Percentiles rank a stretch among this genome's conserved stretches.
Conservation (phyloP, 2,888 invertebrate species). For the Dasysyrphus tricinctus region DNA sequence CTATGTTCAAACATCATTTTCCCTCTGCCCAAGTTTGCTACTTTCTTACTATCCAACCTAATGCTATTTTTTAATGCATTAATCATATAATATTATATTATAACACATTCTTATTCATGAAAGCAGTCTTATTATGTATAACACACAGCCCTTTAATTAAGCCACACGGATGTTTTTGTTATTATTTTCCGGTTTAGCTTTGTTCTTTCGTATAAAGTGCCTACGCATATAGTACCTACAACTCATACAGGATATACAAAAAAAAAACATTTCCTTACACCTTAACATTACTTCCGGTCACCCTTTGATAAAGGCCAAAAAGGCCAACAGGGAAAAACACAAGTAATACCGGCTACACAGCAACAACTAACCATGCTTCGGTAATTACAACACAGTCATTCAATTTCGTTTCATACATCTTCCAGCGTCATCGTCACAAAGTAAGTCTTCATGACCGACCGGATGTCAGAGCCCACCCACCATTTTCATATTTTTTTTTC, state of each 20-base stretch:
- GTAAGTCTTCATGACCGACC: slow-evolving; percentile 10
- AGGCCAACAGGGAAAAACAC: not conserved
- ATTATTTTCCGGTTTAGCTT: not conserved
- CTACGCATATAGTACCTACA: not conserved
- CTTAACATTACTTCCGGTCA: slow-evolving; percentile 22
- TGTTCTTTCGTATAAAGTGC: not conserved
- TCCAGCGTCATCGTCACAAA: slow-evolving; percentile 3
- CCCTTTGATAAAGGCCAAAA: slow-evolving; percentile 30
- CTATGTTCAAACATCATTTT: not conserved
- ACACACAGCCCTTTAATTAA: slow-evolving; percentile 48
- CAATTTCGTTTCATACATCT: slow-evolving; percentile 61
- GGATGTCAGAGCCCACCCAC: slow-evolving; percentile 17
- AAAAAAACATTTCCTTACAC: slow-evolving; percentile 21
- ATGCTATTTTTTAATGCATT: not conserved
- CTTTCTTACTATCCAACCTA: not conserved
- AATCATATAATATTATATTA: not conserved
- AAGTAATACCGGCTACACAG: slow-evolving; percentile 1
- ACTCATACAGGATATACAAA: not conserved
- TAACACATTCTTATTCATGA: slow-evolving; percentile 5
- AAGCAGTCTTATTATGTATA: not conserved
- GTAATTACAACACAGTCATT: slow-evolving; percentile 68
- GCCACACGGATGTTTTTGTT: slow-evolving; percentile 26
- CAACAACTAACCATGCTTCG: slow-evolving; percentile 59
- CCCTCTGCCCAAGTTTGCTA: not conserved
- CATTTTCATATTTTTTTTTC: not conserved